Evolutionary conservation across 2,888 invertebrate species (phyloP), one percentile per base, ranked within the genome.

Genomic region (Cerceris rybyensis): DNA sequence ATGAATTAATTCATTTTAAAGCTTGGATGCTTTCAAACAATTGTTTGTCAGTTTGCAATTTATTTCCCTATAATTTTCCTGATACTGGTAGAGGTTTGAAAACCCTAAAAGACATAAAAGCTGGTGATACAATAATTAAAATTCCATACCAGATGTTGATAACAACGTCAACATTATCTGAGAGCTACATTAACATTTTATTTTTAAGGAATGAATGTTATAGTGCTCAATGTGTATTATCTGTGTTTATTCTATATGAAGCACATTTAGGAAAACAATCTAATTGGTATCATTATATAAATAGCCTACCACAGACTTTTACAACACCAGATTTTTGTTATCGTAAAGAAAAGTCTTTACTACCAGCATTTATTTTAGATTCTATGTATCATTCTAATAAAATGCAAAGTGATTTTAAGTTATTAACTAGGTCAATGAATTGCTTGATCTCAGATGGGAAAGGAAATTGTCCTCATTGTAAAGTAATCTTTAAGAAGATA

Each of bases 71-170:
- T 64, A 87, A 93, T 71, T 97, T 96, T 91, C 81, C 93, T 41
- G 89, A 93, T 9, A 97, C 96, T 6, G 97, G 97, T 8, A 94
- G 97, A 70, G 98, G 98, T 28, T 93, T 98, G 39, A 93, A 93
- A 63, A 95, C 94, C 43, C 81, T 90, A 60, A 87, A 88, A 52
- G 79, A 88, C 16, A 86, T 94, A 39, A 70, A 87, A 43, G 28
- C 89, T 93, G 88, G 94, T 58, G 95, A 91, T 91, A 92, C 91
- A 93, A 94, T 93, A 75, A 91, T 89, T 74, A 91, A 87, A 94
- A 94, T 94, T 93, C 94, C 94, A 86, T 91, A 86, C 88, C 93
- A 87, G 91, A 93, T 91, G 77, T 91, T 93, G 88, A 94, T 93
- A 90, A 94, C 94, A 82, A 93, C 88, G 11, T 89, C 83, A 83